Evolutionary conservation across 2,113 vertebrate genomes (phyloP).

Genomic region (zebrafish (Danio rerio)): GRCz12tu NC_133179.1:11590001-11590500

Average conservation of each 20-base stretch:
- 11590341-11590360: background rate
- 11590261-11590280: background rate
- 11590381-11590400: background rate
- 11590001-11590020: background rate
- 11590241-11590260: background rate
- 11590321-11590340: background rate
- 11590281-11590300: background rate
- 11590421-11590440: slow-evolving; percentile 5
- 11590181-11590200: no score
- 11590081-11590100: no score
- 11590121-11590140: no score
- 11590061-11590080: no score
- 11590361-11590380: background rate
- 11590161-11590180: no score
- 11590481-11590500: background rate
- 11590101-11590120: no score
- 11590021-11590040: background rate
- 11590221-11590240: background rate
- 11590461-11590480: background rate
- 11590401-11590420: background rate
- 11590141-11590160: no score
- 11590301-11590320: background rate
- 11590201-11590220: background rate
- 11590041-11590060: no score
- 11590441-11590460: slow-evolving; percentile 9